Base-by-base conservation (phyloP, 2,888 invertebrate species). In the Chaetoderma sp. region DNA sequence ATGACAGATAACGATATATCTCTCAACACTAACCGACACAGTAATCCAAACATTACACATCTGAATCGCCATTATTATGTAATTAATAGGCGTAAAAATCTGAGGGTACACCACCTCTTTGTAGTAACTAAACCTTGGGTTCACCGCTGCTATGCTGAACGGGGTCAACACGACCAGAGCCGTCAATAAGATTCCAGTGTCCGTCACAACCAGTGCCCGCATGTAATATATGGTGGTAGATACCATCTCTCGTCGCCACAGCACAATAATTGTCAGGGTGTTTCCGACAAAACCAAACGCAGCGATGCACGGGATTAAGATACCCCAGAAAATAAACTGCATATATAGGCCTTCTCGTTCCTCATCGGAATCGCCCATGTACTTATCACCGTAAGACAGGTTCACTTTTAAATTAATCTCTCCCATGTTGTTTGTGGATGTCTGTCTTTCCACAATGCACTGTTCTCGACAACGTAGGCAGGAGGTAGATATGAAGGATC, bases 1-100 rank as follows among this genome's bases (percentile, higher is more conserved):
- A 56, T 80, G 78, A 63, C 84, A 84, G 39, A 84, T 83, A 32
- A 81, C 77, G 23, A 82, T 79, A 67, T 81, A 84, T 1, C 84
- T 74, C 65, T 84, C 83, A 28, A 82, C 76, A 1, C 82, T 78
- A 21, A 83, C 83, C 1, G 80, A 77, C 32, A 83, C 78, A 0
- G 83, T 83, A 16, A 81, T 72, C 80, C 82, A 83, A 2, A 84
- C 80, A 56, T 82, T 83, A 55, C 77, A 73, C 60, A 80, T 76
- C 64, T 84, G 84, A 23, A 81, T 71, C 1, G 80, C 75, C 79
- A 82, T 83, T 4, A 80, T 78, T 28, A 79, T 67, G 60, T 75
- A 81, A 50, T 78, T 78, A 27, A 76, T 72, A 6, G 80, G 78
- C 2, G 77, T 78, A 68, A 78, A 77, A n/a, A 81, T 71, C n/a